Evolutionary conservation across 2,888 invertebrate species (phyloP), one percentile per base, ranked within the genome.

Genomic region (Thumatha senex): DNA sequence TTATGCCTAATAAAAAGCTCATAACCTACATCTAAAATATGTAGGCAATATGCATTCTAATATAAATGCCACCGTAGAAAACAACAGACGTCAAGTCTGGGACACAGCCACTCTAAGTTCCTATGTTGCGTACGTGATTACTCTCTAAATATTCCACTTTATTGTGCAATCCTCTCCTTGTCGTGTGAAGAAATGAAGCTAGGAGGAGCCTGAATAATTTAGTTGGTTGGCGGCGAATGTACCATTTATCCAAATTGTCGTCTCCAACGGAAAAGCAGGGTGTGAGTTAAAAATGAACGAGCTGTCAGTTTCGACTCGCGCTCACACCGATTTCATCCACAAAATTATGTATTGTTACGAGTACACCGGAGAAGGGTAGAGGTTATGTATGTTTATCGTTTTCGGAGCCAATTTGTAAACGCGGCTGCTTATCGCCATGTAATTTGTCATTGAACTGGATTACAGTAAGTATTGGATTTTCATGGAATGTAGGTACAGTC

Each of bases 181-280:
- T 84, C 86, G 82, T 76, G 79, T 72, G 76, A 82, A 83, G 81
- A 82, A 82, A 77, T 76, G 76, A 79, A 80, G 80, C 77, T 70
- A 79, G 76, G 70, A 79, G 76, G 66, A 66, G 63, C 61, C 67
- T 89, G 86, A 89, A 89, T 90, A 83, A 88, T 89, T 86, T 82
- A 90, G 78, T 63, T 60, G 72, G 82, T 69, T 73, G 86, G 74
- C 81, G 76, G 74, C 72, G 81, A 80, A 82, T 83, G 77, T 78
- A 84, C 84, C 86, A 88, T 89, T 89, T 89, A 87, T 87, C 84
- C 82, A 86, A 88, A 89, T 88, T 85, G 86, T 84, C 82, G 81
- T 77, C 79, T 79, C 75, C 72, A 67, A 70, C 74, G 61, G 70
- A 71, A 70, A 68, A 70, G 68, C 71, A 70, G 75, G 77, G 72